Percentiles rank a stretch among this genome's conserved stretches.
Evolutionary conservation across 2,797 vertebrate genomes (phyloP).

Genomic region (Anas flavirostris): DNA sequence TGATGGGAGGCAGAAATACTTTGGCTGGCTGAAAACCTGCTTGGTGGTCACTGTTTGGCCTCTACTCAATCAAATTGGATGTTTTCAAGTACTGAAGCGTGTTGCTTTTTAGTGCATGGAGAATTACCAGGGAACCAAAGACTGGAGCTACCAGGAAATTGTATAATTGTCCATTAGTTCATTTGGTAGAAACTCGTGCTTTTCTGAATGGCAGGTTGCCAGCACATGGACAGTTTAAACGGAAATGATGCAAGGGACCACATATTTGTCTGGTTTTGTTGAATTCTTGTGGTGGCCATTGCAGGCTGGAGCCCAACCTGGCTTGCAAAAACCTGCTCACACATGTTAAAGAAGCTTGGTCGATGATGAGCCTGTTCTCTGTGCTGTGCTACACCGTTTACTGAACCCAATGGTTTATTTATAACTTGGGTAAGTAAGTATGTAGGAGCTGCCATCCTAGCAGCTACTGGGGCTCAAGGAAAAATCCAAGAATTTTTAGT

Average conservation of each 20-base stretch:
- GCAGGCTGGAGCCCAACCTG: neutral
- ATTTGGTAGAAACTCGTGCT: neutral
- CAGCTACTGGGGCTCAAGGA: neutral
- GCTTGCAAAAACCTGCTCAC: neutral
- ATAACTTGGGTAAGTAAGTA: neutral
- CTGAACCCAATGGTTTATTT: neutral
- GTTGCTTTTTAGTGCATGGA: neutral
- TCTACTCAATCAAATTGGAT: neutral
- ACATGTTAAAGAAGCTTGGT: neutral
- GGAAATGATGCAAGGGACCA: neutral
- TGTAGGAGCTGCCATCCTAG: neutral
- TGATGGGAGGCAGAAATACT: neutral
- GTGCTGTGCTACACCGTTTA: neutral
- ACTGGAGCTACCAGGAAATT: neutral
- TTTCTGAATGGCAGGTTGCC: neutral
- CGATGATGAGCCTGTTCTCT: neutral
- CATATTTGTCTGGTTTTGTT: neutral
- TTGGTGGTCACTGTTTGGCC: neutral
- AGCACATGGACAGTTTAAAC: neutral
- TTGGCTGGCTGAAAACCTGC: neutral
- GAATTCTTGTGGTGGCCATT: neutral
- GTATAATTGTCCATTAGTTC: neutral
- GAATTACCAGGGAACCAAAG: neutral
- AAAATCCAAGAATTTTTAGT: neutral
- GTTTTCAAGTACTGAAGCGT: fast-evolving